These are phyloP conservation scores for Saiga tatarica DNA, from an alignment of 2,113 vertebrate species.

Conservation along the genomic window DNA sequence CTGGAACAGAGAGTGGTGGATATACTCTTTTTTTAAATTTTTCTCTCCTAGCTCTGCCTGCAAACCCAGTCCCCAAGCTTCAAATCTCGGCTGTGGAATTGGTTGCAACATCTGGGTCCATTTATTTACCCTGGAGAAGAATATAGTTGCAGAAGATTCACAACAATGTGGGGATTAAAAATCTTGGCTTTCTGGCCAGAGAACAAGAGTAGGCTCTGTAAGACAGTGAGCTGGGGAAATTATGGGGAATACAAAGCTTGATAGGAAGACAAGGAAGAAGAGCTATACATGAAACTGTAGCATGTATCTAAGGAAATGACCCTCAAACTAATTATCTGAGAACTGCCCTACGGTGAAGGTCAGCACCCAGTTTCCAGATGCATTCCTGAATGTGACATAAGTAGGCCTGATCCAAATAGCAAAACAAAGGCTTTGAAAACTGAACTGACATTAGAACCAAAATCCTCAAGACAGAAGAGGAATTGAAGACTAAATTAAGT, in stretches of 20 bases:
- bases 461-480: not conserved
- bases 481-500: not conserved
- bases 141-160: not conserved
- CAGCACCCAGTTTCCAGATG: not conserved
- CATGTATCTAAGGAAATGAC: not conserved
- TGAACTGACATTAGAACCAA: not conserved
- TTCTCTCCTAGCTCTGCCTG: not conserved
- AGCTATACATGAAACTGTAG: not conserved
- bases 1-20: not conserved
- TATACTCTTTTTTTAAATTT: not conserved
- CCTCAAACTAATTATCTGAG: not conserved
- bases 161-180: not conserved
- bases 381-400: too few species aligned
- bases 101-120: not conserved
- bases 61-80: not conserved
- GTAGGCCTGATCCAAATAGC: not conserved
- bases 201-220: not conserved
- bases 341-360: not conserved
- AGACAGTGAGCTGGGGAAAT: not conserved
- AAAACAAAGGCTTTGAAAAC: not conserved
- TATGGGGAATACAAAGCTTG: not conserved
- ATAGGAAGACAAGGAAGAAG: not conserved
- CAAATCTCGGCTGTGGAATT: not conserved
- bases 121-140: not conserved
- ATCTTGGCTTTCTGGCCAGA: not conserved